Base-by-base conservation (phyloP, 2,797 vertebrate species). In the Dipus sagitta region DNA sequence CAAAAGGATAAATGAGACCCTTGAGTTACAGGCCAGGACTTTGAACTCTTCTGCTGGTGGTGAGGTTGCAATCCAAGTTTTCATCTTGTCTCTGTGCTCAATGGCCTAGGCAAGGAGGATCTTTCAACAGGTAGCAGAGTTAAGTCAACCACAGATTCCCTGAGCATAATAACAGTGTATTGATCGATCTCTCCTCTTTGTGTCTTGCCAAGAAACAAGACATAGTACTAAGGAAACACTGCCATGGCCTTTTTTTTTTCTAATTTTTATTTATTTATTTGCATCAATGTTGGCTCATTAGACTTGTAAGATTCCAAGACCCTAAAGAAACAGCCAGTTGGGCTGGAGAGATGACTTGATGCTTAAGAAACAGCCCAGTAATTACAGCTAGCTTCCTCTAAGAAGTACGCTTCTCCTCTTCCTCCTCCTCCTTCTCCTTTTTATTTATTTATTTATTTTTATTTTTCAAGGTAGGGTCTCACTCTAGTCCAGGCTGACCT, bases 51-150 rank as follows among this genome's bases (percentile, higher is more conserved):
- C 58, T 88, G 34, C 30, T 30, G 60, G 80, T 91, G 52, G 47
- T 79, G 71, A 91, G 34, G 23, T 77, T 77, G 26, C 13, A 72
- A 28, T 72, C 28, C 28, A 90, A 84, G n/a, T 28, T 93, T 87
- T 84, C 75, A 67, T 92, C 79, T 86, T 79, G 38, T 88, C 71
- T 91, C 28, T 64, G 54, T 77, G 68, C 68, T 68, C 89, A 83
- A 1, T 42, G 71, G 21, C 81, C 87, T 67, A 52, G 76, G 15
- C 85, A 72, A 93, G 20, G 38, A 89, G 76, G 23, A 30, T 90
- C 38, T 78, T 92, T 68, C 18, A 30, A 23, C 4, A 4, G 60
- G 77, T 62, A n/a, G 80, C 75, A 82, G 32, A 87, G 21, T 47
- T 86, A 86, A 86, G 28, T 38, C 75, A 82, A 15, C 42, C 34